phyloP scores from a whole-genome alignment of 2,888 invertebrate genomes.

The Graphium colonna region DNA sequence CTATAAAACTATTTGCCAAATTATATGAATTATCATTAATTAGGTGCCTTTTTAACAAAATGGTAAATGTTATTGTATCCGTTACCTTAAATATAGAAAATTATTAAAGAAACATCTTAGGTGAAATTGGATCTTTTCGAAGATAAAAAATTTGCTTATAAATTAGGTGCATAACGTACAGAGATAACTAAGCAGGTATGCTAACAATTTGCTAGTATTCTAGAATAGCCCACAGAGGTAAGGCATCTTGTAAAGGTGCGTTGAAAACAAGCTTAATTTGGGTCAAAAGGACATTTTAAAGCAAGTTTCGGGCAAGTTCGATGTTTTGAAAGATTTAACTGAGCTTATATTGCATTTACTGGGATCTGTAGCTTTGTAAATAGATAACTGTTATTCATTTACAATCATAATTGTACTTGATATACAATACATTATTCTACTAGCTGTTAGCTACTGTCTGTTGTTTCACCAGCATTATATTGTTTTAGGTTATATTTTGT shows the following conservation, averaged over 20 bases:
- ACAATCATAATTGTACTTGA: not conserved
- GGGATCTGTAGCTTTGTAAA: not conserved
- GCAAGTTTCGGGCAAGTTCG: slow-evolving; percentile 21
- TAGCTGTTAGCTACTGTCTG: no score
- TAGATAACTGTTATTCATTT: not conserved
- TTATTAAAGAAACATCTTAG: not conserved
- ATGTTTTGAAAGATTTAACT: slow-evolving; percentile 5
- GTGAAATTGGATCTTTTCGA: not conserved
- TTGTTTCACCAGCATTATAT: no score
- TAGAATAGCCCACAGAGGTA: slow-evolving; percentile 1
- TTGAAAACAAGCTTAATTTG: slow-evolving; percentile 32
- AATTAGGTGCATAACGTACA: not conserved
- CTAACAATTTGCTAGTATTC: slow-evolving; percentile 30
- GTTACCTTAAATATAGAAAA: no score
- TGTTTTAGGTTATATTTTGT: no score
- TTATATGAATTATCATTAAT: no score
- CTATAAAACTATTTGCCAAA: no score
- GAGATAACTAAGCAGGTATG: slow-evolving; percentile 28
- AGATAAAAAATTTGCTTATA: not conserved
- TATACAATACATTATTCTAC: no score
- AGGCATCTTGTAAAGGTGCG: slow-evolving; percentile 28
- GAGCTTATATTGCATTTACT: slow-evolving; percentile 3
- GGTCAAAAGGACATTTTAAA: slow-evolving; percentile 32
- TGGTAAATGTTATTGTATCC: no score
- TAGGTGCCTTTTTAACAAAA: no score